Evolutionary conservation across 2,113 vertebrate species (phyloP), one percentile per base, ranked within the genome.

Genomic region (Balaenoptera acutorostrata): DNA sequence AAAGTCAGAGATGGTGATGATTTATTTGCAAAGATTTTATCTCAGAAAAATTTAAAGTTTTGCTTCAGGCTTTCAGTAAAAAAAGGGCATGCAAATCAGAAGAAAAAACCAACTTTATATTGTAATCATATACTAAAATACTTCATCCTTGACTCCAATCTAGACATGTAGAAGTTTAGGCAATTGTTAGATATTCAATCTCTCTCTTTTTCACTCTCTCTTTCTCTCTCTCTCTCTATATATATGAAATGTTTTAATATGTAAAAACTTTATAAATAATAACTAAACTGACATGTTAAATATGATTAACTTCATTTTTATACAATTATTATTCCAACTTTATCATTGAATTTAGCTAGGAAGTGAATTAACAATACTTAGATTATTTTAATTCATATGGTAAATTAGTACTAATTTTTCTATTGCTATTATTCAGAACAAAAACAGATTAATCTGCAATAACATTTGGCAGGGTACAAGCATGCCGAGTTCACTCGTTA

Each of bases 401-500:
- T 27, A 74, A 74, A 81, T 94, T 57, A 90, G 63, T 80, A 85
- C 90, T 83, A 88, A 77, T 95, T 31, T 63, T 90, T 88, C 64
- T 83, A 29, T 83, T 93, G 9, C 61, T 91, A 23, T 57, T 61
- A 85, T 78, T 95, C 46, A 46, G 63, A 95, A 93, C 11, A 88
- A 94, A 93, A 68, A 20, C 64, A 95, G 84, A 82, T 59, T 80
- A 69, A 41, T 81, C 46, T 85, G 25, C 21, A 31, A 63, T 80
- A 90, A 78, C 23, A 68, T 84, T 78, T 94, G 80, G 71, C n/a
- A 85, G 49, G 1, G 18, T 69, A 23, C 25, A 97, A 20, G 44
- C 69, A n/a, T 84, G 4, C 93, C 92, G 57, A 97, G 5, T 80
- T 97, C 83, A 31, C 6, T 85, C 77, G 91, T 57, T 86, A 27